These are phyloP conservation scores for Mythimna ferrago DNA, from an alignment of 2,888 invertebrate species.

Conservation along the genomic window DNA sequence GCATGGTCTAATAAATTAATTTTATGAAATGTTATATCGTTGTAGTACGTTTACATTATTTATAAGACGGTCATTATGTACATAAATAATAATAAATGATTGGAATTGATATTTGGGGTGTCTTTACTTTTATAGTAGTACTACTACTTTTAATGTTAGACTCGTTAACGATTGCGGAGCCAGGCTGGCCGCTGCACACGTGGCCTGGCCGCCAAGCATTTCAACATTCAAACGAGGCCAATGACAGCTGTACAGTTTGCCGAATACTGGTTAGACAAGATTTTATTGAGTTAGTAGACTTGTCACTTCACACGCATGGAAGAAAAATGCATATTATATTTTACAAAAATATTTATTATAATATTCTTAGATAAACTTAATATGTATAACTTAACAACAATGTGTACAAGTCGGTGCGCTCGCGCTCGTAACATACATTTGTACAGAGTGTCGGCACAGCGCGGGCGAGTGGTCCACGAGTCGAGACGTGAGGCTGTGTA, in stretches of 20 bases:
- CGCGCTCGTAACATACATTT: not conserved
- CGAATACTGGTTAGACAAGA: not conserved
- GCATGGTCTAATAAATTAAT: slow-evolving; percentile 25
- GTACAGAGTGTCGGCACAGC: not conserved
- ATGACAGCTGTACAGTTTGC: not conserved
- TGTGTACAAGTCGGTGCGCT: slow-evolving; percentile 44
- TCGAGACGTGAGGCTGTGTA: slow-evolving; percentile 2
- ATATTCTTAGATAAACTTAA: slow-evolving; percentile 77
- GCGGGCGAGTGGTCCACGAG: not conserved
- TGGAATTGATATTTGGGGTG: slow-evolving; percentile 11
- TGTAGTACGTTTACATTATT: slow-evolving; percentile 19
- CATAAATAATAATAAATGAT: slow-evolving; percentile 46
- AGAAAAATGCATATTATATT: not conserved
- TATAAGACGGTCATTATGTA: slow-evolving; percentile 5
- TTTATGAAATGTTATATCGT: slow-evolving; percentile 48
- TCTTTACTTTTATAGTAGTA: not conserved
- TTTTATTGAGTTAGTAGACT: not conserved
- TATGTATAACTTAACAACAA: slow-evolving; percentile 74
- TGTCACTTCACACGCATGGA: not conserved
- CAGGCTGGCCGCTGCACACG: not conserved
- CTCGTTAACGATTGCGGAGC: too few species aligned
- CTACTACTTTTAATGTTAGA: too few species aligned
- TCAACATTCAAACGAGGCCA: not conserved
- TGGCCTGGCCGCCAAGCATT: not conserved
- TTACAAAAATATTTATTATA: slow-evolving; percentile 70